These are phyloP conservation scores for Mylabris sibirica DNA, from an alignment of 2,888 invertebrate genomes.

Conservation along the genomic window DNA sequence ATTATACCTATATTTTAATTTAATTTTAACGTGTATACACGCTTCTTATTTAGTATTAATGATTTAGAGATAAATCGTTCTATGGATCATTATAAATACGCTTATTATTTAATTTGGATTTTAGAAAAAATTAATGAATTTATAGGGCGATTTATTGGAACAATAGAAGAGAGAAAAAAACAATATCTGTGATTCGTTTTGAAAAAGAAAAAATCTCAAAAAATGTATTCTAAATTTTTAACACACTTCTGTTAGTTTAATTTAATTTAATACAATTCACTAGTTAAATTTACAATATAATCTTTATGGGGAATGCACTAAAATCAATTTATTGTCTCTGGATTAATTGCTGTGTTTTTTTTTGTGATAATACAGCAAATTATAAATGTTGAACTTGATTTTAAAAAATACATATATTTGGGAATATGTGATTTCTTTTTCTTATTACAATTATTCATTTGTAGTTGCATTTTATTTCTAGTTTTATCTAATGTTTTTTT, in stretches of 20 bases:
- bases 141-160: not conserved
- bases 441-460: conserved; percentile 21
- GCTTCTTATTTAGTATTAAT: not conserved
- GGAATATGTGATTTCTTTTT: conserved; percentile 39
- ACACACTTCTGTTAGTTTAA: not conserved
- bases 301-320: not conserved
- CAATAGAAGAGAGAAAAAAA: not conserved
- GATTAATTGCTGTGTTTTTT: conserved; percentile 38
- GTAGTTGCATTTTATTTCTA: conserved; percentile 38
- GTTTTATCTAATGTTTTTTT: conserved; percentile 18
- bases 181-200: conserved; percentile 10
- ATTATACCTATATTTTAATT: not conserved
- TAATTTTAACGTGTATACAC: not conserved
- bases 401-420: conserved; percentile 33
- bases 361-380: conserved; percentile 35
- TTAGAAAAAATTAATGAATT: not conserved
- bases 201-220: not conserved
- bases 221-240: not conserved
- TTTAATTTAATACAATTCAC: conserved; percentile 11
- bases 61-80: conserved; percentile 11
- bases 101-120: not conserved
- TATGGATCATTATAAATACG: not conserved
- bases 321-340: conserved; percentile 29
- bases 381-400: conserved; percentile 35
- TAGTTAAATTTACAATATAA: not conserved